These are phyloP conservation scores for Papilio dardanus DNA, from an alignment of 1,140 invertebrate species.

Conservation along the genomic window DNA sequence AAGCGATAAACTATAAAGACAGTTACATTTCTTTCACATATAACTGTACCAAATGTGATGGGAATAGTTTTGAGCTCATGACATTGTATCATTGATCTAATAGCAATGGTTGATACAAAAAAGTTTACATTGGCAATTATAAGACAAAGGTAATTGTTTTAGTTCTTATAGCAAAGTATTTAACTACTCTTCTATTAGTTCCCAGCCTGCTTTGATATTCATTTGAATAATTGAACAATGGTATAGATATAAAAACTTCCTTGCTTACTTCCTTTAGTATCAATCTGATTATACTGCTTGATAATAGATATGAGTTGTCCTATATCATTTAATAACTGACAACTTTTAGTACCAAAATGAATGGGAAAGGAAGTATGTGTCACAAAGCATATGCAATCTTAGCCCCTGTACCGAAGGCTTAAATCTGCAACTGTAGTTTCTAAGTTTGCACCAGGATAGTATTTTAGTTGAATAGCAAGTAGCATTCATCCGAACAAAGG, in stretches of 20 bases:
- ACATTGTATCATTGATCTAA: constrained; percentile 19
- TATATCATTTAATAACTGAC: neutral
- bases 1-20: neutral
- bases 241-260: constrained; percentile 3
- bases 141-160: constrained; percentile 22
- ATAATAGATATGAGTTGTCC: neutral
- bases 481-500: no score
- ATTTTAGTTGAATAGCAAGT: no score
- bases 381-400: no score
- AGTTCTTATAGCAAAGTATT: constrained; percentile 9
- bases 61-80: constrained; percentile 6
- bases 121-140: constrained; percentile 20
- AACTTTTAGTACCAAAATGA: no score
- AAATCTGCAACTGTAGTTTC: no score
- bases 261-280: constrained; percentile 14
- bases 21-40: constrained; percentile 1
- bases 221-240: constrained; percentile 25
- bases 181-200: constrained; percentile 15
- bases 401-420: no score
- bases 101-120: neutral
- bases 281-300: neutral
- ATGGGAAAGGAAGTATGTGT: no score
- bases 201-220: constrained; percentile 13
- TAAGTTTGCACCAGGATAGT: no score
- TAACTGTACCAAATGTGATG: constrained; percentile 23